Conservation (phyloP, 1,140 invertebrate species). For the Plutomurus gul region DNA sequence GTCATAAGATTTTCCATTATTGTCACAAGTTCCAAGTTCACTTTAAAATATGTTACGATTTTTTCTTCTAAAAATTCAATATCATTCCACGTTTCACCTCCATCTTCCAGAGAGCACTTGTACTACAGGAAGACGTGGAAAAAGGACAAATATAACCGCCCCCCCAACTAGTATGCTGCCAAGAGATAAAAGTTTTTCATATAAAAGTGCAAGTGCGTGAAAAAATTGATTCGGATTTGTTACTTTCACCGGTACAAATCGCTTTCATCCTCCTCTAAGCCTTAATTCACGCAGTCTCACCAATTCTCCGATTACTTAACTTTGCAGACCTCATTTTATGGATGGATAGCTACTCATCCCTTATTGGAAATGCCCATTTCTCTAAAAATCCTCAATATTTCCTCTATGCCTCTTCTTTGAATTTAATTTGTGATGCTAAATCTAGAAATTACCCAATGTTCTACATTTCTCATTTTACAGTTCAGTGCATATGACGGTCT, state of each 20-base stretch:
- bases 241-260: constrained; percentile 5
- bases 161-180: background rate
- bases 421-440: no score
- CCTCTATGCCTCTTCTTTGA: background rate
- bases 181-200: constrained; percentile 18
- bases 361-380: background rate
- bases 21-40: constrained; percentile 24
- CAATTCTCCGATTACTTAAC: background rate
- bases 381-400: background rate
- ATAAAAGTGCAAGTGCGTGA: constrained; percentile 12
- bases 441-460: no score
- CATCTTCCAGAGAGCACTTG: no score
- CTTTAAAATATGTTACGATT: constrained; percentile 21
- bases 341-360: background rate
- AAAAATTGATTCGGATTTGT: constrained; percentile 11
- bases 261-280: background rate
- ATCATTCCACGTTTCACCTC: no score
- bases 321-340: background rate
- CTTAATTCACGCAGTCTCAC: background rate
- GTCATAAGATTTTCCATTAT: constrained; percentile 25
- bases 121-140: constrained; percentile 14
- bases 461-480: no score
- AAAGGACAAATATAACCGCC: background rate
- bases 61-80: background rate
- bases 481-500: no score